A percentile compares a stretch with the other conserved stretches of the same genome.
Conservation (phyloP, 2,888 invertebrate genomes). For the Strigamia crassipes region DNA sequence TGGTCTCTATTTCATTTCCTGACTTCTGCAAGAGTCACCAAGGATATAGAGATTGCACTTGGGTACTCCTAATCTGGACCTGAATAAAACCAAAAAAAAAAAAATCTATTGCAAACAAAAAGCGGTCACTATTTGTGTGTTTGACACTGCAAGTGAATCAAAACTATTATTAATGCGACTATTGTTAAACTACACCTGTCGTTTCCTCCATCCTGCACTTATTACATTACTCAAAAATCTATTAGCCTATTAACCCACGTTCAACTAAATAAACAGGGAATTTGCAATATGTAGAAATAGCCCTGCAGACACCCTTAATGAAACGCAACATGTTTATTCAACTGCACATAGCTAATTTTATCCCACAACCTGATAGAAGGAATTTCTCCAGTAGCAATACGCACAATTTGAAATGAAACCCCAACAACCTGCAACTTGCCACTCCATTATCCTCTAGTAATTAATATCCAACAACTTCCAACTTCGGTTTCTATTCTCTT, state of each 20-base stretch:
- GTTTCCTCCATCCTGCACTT: not conserved
- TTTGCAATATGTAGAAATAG: not conserved
- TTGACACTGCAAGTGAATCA: not conserved
- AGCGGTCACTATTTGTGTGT: not conserved
- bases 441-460: too few species aligned
- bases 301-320: not conserved
- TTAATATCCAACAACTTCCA: too few species aligned
- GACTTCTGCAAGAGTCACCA: constrained; percentile 1
- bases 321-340: not conserved
- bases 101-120: not conserved
- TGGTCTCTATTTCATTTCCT: constrained; percentile 4
- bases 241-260: not conserved
- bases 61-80: not conserved
- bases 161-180: not conserved
- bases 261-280: not conserved
- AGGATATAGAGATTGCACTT: constrained; percentile 10
- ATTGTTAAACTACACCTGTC: not conserved
- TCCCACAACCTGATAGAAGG: not conserved
- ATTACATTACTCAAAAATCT: not conserved
- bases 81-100: not conserved
- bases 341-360: not conserved
- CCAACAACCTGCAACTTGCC: too few species aligned
- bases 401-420: not conserved
- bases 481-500: too few species aligned
- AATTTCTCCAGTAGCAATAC: not conserved